Evolutionary conservation across 2,113 vertebrate genomes (phyloP).

Genomic region (Lethenteron camtschaticum): DNA sequence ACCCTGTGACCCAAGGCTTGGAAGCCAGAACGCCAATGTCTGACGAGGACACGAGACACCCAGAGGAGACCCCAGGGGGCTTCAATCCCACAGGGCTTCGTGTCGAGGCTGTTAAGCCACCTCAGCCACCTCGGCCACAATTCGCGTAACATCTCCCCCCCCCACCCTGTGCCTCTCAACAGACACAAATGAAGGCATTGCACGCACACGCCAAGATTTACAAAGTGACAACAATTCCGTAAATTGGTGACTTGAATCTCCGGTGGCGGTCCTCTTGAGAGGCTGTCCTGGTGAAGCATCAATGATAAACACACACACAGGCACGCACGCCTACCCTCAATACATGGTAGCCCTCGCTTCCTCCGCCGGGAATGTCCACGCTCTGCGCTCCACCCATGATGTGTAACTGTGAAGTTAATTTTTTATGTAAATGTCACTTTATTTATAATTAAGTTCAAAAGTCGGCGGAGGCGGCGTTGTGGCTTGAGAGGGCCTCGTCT

Average conservation of each 20-base stretch:
- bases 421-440: too few species aligned
- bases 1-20: too few species aligned
- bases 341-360: constrained; percentile 8
- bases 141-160: background rate
- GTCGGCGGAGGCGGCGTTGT: too few species aligned
- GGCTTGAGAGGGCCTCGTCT: too few species aligned
- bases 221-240: background rate
- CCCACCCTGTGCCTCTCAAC: background rate
- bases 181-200: background rate
- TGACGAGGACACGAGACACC: too few species aligned
- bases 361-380: constrained; percentile 5
- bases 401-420: too few species aligned
- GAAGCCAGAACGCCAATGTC: too few species aligned
- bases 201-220: background rate
- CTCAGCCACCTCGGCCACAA: too few species aligned
- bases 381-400: constrained; percentile 8
- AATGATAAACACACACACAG: background rate
- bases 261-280: background rate
- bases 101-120: too few species aligned
- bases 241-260: background rate
- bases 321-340: constrained; percentile 3
- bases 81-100: too few species aligned
- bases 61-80: too few species aligned
- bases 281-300: background rate
- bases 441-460: too few species aligned